phyloP scores from a whole-genome alignment of 2,888 invertebrate genomes.

The Opisthograptis luteolata region DNA sequence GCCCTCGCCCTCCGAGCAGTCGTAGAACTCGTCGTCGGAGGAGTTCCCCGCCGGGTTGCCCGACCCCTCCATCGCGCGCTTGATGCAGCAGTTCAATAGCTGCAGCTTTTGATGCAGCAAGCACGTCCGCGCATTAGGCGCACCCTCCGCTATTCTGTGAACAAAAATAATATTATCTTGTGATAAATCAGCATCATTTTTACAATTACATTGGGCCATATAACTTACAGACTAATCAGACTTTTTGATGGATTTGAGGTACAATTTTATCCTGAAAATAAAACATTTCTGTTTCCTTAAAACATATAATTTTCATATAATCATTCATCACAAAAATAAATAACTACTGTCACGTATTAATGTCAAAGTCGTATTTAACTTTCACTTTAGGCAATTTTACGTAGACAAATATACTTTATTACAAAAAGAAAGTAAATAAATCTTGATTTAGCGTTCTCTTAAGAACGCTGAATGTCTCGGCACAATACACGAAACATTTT shows the following conservation, averaged over 20 bases:
- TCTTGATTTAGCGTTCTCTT: too few relatives aligned
- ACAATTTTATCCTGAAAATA: too few relatives aligned
- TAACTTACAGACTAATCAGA: too few relatives aligned
- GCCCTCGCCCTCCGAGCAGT: constrained; percentile 86
- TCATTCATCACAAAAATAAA: constrained; percentile 33
- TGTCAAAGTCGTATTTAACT: constrained; percentile 59
- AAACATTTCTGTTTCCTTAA: too few relatives aligned
- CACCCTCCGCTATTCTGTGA: constrained; percentile 90
- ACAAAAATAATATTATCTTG: constrained; percentile 35
- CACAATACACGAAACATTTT: constrained; percentile 58
- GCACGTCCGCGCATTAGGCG: constrained; percentile 95
- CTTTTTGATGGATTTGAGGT: too few relatives aligned
- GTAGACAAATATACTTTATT: constrained; percentile 60
- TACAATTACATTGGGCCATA: too few relatives aligned
- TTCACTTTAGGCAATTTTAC: constrained; percentile 66
- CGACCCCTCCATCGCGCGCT: constrained; percentile 80
- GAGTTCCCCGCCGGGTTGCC: constrained; percentile 60
- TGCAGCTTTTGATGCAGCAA: constrained; percentile 97
- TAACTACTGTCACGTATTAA: constrained; percentile 53
- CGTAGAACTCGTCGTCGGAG: constrained; percentile 91
- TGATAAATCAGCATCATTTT: neutral
- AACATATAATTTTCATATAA: too few relatives aligned
- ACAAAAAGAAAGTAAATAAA: constrained; percentile 72
- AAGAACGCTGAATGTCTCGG: constrained; percentile 48
- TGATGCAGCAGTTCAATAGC: constrained; percentile 92